Percentiles rank a stretch among this genome's conserved stretches.
phyloP scores from a whole-genome alignment of 2,797 vertebrate genomes.

The Poeciliopsis turneri region DNA sequence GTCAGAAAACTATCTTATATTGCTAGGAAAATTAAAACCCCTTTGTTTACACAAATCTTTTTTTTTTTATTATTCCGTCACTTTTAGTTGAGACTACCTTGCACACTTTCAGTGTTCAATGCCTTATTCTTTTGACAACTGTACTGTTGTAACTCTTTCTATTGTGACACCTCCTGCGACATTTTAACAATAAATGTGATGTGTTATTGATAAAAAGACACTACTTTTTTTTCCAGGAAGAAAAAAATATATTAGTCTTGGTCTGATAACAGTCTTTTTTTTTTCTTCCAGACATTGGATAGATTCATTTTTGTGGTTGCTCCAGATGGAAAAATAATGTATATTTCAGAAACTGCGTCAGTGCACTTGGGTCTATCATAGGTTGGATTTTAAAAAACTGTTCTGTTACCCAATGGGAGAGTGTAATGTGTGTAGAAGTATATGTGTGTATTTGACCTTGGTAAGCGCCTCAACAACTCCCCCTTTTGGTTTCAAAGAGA shows the following conservation, averaged over 20 bases:
- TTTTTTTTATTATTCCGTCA: not conserved
- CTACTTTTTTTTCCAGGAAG: not conserved
- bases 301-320: constrained; percentile 98
- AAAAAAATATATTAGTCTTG: too few relatives aligned
- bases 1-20: not conserved
- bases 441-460: too few relatives aligned
- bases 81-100: not conserved
- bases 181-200: not conserved
- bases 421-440: too few relatives aligned
- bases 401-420: too few relatives aligned
- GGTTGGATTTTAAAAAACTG: constrained; percentile 74
- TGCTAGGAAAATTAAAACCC: not conserved
- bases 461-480: too few relatives aligned
- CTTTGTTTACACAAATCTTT: not conserved
- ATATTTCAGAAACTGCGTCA: constrained; percentile 97
- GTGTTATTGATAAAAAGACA: not conserved
- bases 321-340: constrained; percentile 99
- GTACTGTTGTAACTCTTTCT: not conserved
- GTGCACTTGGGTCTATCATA: constrained; percentile 97
- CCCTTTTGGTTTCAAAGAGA: too few relatives aligned
- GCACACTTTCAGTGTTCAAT: not conserved
- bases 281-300: constrained; percentile 88
- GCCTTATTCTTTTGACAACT: not conserved
- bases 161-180: not conserved
- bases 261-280: not conserved